Evolutionary conservation across 2,797 vertebrate genomes (phyloP).

Genomic region (Cynopterus sphinx): DNA sequence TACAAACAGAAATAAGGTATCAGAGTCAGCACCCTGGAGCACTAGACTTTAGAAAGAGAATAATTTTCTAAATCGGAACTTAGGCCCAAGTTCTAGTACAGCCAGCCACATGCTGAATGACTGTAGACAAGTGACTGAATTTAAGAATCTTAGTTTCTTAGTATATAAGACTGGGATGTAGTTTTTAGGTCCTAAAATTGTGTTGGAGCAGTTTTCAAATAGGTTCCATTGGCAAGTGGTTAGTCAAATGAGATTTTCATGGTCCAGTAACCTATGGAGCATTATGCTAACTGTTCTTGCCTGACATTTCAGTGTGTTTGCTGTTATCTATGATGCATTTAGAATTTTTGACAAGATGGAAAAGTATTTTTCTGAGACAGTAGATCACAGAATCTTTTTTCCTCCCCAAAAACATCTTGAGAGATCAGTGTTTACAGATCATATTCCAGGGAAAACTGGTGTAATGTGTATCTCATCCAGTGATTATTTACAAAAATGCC

Average conservation of each 20-base stretch:
- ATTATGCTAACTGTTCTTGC: background rate
- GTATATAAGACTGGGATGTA: background rate
- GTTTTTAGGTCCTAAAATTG: background rate
- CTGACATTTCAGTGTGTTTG: background rate
- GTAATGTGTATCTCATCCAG: background rate
- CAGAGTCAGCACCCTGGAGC: background rate
- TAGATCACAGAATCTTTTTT: background rate
- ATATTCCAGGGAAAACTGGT: background rate
- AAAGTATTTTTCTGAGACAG: background rate
- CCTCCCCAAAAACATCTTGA: background rate
- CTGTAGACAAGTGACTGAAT: background rate
- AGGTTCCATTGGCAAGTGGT: background rate
- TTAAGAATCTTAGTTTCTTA: background rate
- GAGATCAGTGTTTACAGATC: background rate
- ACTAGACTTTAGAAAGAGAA: background rate
- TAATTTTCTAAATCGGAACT: slow-evolving; percentile 23
- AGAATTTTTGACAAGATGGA: background rate
- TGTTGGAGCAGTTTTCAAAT: background rate
- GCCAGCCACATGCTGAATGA: background rate
- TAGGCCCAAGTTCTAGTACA: background rate
- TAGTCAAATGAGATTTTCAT: background rate
- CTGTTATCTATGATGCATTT: background rate
- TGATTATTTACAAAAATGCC: background rate
- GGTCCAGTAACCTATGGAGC: background rate
- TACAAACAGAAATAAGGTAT: background rate